Percentiles rank a stretch among this genome's conserved stretches.
Conservation (phyloP, 2,113 vertebrate genomes). For the Hiodon alosoides region DNA sequence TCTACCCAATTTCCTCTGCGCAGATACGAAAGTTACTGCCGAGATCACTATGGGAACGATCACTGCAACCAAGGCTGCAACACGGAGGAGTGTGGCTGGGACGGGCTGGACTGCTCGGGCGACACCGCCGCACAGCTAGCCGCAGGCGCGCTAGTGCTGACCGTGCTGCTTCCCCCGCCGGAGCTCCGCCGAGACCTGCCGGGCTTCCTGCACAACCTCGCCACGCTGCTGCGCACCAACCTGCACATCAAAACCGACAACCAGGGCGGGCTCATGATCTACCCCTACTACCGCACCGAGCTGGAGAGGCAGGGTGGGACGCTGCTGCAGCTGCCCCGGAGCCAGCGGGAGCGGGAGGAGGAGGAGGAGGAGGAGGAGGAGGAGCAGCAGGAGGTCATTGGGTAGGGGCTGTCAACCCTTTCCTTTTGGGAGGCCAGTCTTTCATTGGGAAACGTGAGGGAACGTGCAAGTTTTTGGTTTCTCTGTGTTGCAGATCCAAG, state of each 20-base stretch:
- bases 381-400: not conserved
- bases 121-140: conserved; percentile 65
- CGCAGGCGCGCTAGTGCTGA: conserved; percentile 72
- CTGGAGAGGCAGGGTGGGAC: conserved; percentile 5
- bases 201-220: conserved; percentile 76
- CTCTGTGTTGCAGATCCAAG: conserved; percentile 60
- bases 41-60: conserved; percentile 76
- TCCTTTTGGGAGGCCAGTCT: not conserved
- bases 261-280: conserved; percentile 72
- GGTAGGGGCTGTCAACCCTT: not conserved
- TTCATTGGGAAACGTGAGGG: not conserved
- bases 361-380: conserved; percentile 37
- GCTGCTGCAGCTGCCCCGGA: conserved; percentile 27
- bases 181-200: conserved; percentile 72
- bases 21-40: conserved; percentile 85
- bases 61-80: conserved; percentile 84
- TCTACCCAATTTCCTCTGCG: not conserved
- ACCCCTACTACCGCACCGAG: conserved; percentile 64
- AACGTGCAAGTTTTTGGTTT: not conserved
- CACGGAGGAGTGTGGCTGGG: conserved; percentile 86
- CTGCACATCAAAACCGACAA: conserved; percentile 69
- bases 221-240: conserved; percentile 79
- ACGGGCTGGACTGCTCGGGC: conserved; percentile 79
- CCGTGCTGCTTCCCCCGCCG: conserved; percentile 76
- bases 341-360: conserved; percentile 62